Percentiles rank a stretch among this genome's conserved stretches.
These are phyloP conservation scores for Ectemnius cavifrons DNA, from an alignment of 2,888 invertebrate species.

Conservation along the genomic window DNA sequence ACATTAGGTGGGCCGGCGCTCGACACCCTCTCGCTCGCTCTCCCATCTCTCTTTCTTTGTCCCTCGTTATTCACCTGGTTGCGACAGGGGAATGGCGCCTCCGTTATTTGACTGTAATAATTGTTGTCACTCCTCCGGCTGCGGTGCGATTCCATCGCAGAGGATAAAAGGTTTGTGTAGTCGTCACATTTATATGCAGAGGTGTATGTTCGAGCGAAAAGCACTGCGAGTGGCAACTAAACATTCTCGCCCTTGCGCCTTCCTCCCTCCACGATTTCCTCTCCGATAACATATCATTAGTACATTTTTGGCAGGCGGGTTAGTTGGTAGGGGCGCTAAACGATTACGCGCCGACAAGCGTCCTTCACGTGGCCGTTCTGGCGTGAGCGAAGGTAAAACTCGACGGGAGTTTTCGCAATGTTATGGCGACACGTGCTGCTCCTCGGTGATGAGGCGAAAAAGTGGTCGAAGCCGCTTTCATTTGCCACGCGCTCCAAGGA, in stretches of 20 bases:
- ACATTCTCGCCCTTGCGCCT: too few species aligned
- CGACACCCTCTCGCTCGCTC: slow-evolving; percentile 3
- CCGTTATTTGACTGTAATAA: slow-evolving; percentile 32
- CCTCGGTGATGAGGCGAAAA: slow-evolving; percentile 1
- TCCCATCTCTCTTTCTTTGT: slow-evolving; percentile 24
- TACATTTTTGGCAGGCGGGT: too few species aligned
- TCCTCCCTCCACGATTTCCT: too few species aligned
- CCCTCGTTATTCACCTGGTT: slow-evolving; percentile 39
- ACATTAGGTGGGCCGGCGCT: slow-evolving; percentile 41
- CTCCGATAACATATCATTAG: too few species aligned
- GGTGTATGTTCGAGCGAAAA: too few species aligned
- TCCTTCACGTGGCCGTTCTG: neutral
- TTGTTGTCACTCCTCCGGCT: slow-evolving; percentile 20
- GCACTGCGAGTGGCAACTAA: too few species aligned
- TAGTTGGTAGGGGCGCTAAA: too few species aligned
- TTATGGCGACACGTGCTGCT: slow-evolving; percentile 3
- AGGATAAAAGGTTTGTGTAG: too few species aligned
- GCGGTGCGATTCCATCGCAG: neutral
- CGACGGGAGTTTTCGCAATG: slow-evolving; percentile 5
- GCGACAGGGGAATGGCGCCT: slow-evolving; percentile 42
- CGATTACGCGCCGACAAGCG: neutral
- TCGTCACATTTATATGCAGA: too few species aligned
- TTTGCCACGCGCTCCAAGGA: neutral
- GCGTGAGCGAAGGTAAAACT: neutral
- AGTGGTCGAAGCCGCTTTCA: neutral